Evolutionary conservation across 2,797 vertebrate genomes (phyloP).

Genomic region (Paedocypris micromegethes): DNA sequence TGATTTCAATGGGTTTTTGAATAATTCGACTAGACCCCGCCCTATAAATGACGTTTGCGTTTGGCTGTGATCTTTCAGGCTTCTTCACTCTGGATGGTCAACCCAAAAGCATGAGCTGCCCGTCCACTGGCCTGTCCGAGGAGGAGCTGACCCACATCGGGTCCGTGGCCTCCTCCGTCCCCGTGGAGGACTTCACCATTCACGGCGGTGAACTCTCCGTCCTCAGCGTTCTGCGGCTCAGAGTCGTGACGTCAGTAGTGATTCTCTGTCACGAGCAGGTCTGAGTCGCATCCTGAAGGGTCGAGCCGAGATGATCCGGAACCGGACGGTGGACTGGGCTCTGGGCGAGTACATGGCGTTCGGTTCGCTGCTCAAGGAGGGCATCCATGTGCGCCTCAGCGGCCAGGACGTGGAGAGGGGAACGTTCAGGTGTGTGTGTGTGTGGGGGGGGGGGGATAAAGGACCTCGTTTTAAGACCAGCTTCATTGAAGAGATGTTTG

Average conservation of each 20-base stretch:
- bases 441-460: too few relatives aligned
- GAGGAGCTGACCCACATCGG: constrained; percentile 77
- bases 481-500: too few relatives aligned
- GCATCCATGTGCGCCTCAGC: constrained; percentile 81
- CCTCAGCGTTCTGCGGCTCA: too few relatives aligned
- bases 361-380: constrained; percentile 82
- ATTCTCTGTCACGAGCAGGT: constrained; percentile 48
- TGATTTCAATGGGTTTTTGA: too few relatives aligned
- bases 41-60: too few relatives aligned
- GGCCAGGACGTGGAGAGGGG: constrained; percentile 86
- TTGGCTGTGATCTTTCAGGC: constrained; percentile 55
- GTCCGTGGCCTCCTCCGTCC: constrained; percentile 80
- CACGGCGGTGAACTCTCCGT: constrained; percentile 69
- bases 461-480: too few relatives aligned
- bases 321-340: constrained; percentile 82
- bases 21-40: too few relatives aligned
- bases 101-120: constrained; percentile 81
- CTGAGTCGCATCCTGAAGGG: constrained; percentile 80
- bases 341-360: constrained; percentile 87
- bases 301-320: constrained; percentile 77
- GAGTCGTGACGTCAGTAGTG: too few relatives aligned
- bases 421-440: constrained; percentile 75
- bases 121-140: constrained; percentile 77
- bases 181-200: constrained; percentile 84
- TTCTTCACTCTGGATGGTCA: constrained; percentile 86